Evolutionary conservation across 2,797 vertebrate genomes (phyloP).

Genomic region (Microctenopoma lineatum): DNA sequence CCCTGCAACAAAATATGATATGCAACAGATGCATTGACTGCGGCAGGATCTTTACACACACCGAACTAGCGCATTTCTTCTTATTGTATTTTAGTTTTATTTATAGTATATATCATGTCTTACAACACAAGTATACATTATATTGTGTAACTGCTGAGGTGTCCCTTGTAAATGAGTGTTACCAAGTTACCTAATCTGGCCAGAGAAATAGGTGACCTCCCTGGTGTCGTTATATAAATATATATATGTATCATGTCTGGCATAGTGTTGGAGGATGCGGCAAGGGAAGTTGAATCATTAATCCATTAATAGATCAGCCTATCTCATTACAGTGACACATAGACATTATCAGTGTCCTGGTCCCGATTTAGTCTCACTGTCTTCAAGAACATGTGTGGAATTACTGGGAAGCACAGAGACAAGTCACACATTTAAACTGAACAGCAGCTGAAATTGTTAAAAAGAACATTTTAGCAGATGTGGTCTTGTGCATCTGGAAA

Average conservation of each 20-base stretch:
- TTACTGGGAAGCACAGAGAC: constrained; percentile 53
- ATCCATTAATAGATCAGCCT: constrained; percentile 81
- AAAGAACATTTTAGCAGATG: too few species aligned
- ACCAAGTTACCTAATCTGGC: constrained; percentile 66
- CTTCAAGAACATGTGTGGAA: constrained; percentile 70
- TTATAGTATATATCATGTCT: constrained; percentile 48
- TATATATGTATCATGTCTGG: constrained; percentile 62
- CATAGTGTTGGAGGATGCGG: constrained; percentile 54
- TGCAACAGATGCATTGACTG: constrained; percentile 47
- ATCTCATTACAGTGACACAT: constrained; percentile 77
- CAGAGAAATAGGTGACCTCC: constrained; percentile 50
- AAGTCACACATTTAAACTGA: constrained; percentile 25
- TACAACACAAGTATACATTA: constrained; percentile 25
- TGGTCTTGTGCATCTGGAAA: too few species aligned
- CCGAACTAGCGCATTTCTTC: constrained; percentile 17
- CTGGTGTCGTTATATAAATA: constrained; percentile 55
- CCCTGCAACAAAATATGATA: constrained; percentile 57
- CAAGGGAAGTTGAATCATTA: constrained; percentile 71
- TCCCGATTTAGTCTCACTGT: constrained; percentile 53
- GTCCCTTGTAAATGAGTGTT: constrained; percentile 42
- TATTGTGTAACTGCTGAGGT: constrained; percentile 31
- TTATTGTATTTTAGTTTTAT: constrained; percentile 38
- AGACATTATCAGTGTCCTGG: constrained; percentile 34
- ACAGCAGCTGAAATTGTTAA: neutral
- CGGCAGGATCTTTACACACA: constrained; percentile 33